These are phyloP conservation scores for Camponotus fellah DNA, from an alignment of 2,888 invertebrate genomes.

Conservation along the genomic window DNA sequence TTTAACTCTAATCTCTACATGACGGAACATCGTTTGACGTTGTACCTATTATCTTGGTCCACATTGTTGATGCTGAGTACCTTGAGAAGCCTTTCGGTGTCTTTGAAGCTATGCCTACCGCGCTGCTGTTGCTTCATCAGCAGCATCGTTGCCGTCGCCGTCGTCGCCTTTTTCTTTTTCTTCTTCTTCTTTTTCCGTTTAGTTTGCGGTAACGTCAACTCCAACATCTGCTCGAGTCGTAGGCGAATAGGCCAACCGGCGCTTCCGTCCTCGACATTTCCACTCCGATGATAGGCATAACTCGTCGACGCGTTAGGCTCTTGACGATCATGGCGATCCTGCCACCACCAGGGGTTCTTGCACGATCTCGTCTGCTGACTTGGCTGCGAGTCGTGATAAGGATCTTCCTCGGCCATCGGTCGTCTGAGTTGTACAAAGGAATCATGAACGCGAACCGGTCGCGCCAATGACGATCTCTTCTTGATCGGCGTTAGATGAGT, in stretches of 20 bases:
- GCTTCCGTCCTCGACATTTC: slow-evolving; percentile 69
- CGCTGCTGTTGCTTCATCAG: slow-evolving; percentile 76
- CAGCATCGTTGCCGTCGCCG: slow-evolving; percentile 77
- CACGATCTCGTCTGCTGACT: slow-evolving; percentile 29
- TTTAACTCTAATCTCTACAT: slow-evolving; percentile 77
- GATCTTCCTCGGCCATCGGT: slow-evolving; percentile 62
- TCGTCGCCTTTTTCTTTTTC: slow-evolving; percentile 74
- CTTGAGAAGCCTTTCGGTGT: slow-evolving; percentile 84
- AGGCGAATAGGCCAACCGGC: slow-evolving; percentile 80
- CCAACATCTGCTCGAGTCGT: slow-evolving; percentile 83
- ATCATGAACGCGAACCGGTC: slow-evolving; percentile 83
- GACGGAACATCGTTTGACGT: slow-evolving; percentile 83
- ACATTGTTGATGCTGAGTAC: slow-evolving; percentile 84
- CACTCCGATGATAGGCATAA: slow-evolving; percentile 58
- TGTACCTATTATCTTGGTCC: slow-evolving; percentile 85
- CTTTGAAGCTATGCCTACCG: slow-evolving; percentile 79
- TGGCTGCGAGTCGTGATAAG: slow-evolving; percentile 38
- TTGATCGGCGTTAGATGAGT: slow-evolving; percentile 78
- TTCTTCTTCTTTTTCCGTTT: slow-evolving; percentile 77
- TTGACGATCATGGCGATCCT: slow-evolving; percentile 47
- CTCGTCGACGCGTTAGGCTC: slow-evolving; percentile 62
- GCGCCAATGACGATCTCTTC: slow-evolving; percentile 82
- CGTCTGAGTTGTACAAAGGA: slow-evolving; percentile 77
- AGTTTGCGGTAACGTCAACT: slow-evolving; percentile 79
- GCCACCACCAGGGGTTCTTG: slow-evolving; percentile 48